Conservation (phyloP, 2,888 invertebrate genomes). For the Apotomis betuletana region DNA sequence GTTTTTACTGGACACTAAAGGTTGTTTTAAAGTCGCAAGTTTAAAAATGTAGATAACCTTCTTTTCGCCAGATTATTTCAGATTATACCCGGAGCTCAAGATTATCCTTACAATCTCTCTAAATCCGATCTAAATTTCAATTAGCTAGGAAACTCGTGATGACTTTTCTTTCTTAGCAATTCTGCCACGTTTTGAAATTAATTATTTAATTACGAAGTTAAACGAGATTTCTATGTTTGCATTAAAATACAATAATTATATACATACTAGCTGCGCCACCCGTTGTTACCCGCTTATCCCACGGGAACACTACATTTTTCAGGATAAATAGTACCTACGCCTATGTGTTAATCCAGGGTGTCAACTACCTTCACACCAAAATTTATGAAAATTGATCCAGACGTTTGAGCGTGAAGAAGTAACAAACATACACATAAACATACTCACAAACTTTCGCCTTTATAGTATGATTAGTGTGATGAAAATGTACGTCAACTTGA, state of each 20-base stretch:
- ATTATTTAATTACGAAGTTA: slow-evolving; percentile 13
- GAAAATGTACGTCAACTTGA: too few relatives aligned
- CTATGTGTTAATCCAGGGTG: too few relatives aligned
- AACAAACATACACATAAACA: too few relatives aligned
- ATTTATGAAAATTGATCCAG: too few relatives aligned
- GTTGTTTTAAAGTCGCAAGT: slow-evolving; percentile 18
- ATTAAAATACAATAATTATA: not conserved
- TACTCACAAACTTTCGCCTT: too few relatives aligned
- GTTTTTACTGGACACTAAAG: not conserved
- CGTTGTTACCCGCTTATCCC: too few relatives aligned
- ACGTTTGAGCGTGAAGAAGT: too few relatives aligned
- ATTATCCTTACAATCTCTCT: slow-evolving; percentile 19
- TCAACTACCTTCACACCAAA: too few relatives aligned
- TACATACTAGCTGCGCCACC: too few relatives aligned
- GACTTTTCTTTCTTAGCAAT: slow-evolving; percentile 15
- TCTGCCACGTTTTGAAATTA: slow-evolving; percentile 4
- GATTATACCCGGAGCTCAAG: slow-evolving; percentile 4
- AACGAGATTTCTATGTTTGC: not conserved
- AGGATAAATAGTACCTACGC: too few relatives aligned
- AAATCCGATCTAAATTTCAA: slow-evolving; percentile 34
- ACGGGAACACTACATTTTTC: too few relatives aligned
- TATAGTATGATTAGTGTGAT: too few relatives aligned
- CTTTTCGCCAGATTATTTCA: not conserved
- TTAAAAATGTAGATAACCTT: slow-evolving; percentile 14
- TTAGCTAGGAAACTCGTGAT: slow-evolving; percentile 10